Evolutionary conservation across 1,140 invertebrate species (phyloP).

Genomic region (Marisa cornuarietis): DNA sequence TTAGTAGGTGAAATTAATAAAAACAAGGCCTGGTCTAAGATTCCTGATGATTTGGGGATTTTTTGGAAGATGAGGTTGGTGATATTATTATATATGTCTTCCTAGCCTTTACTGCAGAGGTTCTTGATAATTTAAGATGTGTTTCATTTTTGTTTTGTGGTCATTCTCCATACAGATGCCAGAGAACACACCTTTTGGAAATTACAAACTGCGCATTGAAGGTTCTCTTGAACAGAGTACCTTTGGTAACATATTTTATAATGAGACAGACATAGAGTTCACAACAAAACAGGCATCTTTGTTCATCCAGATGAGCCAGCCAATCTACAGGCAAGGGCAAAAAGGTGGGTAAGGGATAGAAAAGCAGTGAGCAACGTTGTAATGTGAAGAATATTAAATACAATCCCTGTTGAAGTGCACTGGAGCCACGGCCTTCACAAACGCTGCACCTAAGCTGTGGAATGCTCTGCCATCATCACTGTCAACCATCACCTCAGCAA

Average conservation of each 20-base stretch:
- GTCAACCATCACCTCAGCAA: too few species aligned
- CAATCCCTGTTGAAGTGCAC: too few species aligned
- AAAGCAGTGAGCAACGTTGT: too few species aligned
- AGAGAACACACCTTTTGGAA: constrained; percentile 69
- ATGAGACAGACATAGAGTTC: constrained; percentile 61
- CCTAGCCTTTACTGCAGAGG: too few species aligned
- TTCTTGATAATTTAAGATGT: background rate
- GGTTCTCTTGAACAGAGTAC: constrained; percentile 69
- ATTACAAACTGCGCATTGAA: constrained; percentile 89
- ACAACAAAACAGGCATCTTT: constrained; percentile 72
- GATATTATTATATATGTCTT: too few species aligned
- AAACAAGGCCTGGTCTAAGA: background rate
- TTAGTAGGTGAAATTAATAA: background rate
- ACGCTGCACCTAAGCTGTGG: too few species aligned
- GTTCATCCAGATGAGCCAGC: constrained; percentile 94
- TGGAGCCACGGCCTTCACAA: too few species aligned
- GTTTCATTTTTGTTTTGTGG: background rate
- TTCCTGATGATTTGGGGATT: too few species aligned
- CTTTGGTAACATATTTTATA: constrained; percentile 59
- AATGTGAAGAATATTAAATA: too few species aligned
- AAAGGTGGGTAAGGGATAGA: constrained; percentile 70
- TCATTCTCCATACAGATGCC: constrained; percentile 52
- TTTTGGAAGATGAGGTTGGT: too few species aligned
- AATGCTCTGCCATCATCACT: too few species aligned
- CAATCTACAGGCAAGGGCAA: constrained; percentile 93